Evolutionary conservation across 2,888 invertebrate genomes (phyloP), one percentile per base, ranked within the genome.

Genomic region (Agrilus biguttatus): DNA sequence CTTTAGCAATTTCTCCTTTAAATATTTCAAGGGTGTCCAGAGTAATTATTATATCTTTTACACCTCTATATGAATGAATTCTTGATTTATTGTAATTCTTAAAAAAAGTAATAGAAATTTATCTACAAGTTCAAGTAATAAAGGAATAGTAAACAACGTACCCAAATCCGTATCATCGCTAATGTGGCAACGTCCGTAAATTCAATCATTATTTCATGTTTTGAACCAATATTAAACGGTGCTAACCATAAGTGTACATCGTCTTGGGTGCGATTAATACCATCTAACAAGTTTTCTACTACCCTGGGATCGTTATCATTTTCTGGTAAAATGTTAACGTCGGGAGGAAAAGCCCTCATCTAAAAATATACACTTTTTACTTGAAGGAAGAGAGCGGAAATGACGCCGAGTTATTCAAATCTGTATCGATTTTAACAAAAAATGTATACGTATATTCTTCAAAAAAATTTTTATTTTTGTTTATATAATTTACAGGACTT

Each of bases 11-110:
- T 66, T 89, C 88, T 1, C 89, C 89, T 53, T 75, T 74, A 64
- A 89, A 89, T 57, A 89, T 80, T 28, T 74, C 61, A 39, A 63
- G 62, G 13, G 75, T 76, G 59, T 88, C 84, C 44, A 88, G 61
- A 47, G 70, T 72, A 23, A 89, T 78, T 47, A 78, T 73, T 10
- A 87, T 67, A 54, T 83, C 71, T 53, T 76, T 77, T 6, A 79
- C 83, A 38, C 89, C 89, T 45, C 87, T 74, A 44, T 78, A 77
- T 0, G 87, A 84, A 64, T 89, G 82, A 52, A 88, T 87, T 46
- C 89, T 71, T 1, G 88, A 88, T 63, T 88, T 88, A 63, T 88
- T 88, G 63, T 90, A 89, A 62, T 89, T 89, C 88, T 88, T 65
- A 28, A 67, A 63, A 21, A 21, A 21, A 21, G n/a, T n/a, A n/a